Evolutionary conservation across 2,888 invertebrate genomes (phyloP).

Genomic region (Drosophila buzzatii): DNA sequence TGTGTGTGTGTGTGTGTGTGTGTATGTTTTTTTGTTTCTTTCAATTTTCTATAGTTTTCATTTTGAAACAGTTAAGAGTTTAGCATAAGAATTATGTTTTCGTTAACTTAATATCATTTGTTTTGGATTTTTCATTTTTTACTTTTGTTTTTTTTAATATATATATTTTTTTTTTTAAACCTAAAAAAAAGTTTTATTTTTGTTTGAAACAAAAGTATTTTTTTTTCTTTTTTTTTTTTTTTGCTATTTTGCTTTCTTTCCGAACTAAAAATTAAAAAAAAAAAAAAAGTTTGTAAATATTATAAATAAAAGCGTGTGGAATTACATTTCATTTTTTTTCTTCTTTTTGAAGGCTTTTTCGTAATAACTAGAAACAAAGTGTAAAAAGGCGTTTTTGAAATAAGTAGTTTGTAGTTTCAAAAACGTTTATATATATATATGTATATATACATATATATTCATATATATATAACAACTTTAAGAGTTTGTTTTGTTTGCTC

Average conservation of each 20-base stretch:
- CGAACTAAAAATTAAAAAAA: slow-evolving; percentile 58
- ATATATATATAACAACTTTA: slow-evolving; percentile 45
- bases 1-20: not conserved
- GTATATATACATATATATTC: not conserved
- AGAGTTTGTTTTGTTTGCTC: slow-evolving; percentile 25
- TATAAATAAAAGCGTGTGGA: slow-evolving; percentile 78
- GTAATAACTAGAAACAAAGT: slow-evolving; percentile 58
- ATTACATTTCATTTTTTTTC: slow-evolving; percentile 67
- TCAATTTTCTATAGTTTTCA: slow-evolving; percentile 31
- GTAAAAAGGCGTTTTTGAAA: slow-evolving; percentile 41
- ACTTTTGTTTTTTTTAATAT: not conserved
- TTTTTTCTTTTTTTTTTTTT: slow-evolving; percentile 2
- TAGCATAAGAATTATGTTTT: slow-evolving; percentile 48
- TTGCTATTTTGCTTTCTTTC: slow-evolving; percentile 24
- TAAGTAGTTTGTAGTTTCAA: slow-evolving; percentile 30
- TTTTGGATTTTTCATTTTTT: slow-evolving; percentile 25
- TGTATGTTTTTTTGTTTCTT: not conserved
- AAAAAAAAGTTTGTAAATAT: slow-evolving; percentile 58
- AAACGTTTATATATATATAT: slow-evolving; percentile 27
- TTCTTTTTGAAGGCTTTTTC: slow-evolving; percentile 45
- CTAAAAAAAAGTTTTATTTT: slow-evolving; percentile 44
- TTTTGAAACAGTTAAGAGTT: slow-evolving; percentile 31
- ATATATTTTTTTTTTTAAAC: slow-evolving; percentile 32
- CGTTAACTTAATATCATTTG: slow-evolving; percentile 64
- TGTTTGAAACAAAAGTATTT: slow-evolving; percentile 59